These are phyloP conservation scores for Monodelphis domestica DNA, from an alignment of 2,797 vertebrate species.

Conservation along the genomic window DNA sequence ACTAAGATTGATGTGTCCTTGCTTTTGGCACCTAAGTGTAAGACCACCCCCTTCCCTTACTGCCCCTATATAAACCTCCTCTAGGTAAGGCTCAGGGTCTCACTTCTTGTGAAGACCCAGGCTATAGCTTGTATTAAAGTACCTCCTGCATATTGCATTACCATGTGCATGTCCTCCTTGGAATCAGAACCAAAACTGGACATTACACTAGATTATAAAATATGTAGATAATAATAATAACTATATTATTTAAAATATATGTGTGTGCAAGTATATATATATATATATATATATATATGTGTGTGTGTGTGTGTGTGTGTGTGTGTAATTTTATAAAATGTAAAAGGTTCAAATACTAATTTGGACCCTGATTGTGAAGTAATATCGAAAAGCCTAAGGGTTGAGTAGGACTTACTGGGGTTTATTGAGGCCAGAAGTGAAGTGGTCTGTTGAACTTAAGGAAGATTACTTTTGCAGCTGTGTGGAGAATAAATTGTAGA, in stretches of 20 bases:
- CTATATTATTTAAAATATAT: neutral
- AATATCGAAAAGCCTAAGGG: neutral
- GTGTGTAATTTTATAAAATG: too few species aligned
- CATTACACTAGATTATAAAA: neutral
- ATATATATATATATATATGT: neutral
- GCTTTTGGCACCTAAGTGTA: too few species aligned
- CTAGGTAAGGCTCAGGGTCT: too few species aligned
- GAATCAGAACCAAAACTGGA: too few species aligned
- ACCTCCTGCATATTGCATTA: too few species aligned
- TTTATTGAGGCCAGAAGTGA: neutral
- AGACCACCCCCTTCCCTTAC: too few species aligned
- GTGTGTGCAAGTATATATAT: neutral
- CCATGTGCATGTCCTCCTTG: too few species aligned
- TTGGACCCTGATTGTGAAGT: neutral
- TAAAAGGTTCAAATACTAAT: neutral
- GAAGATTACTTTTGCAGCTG: neutral
- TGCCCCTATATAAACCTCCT: too few species aligned
- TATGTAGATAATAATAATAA: neutral
- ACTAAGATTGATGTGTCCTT: too few species aligned
- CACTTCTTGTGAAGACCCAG: too few species aligned
- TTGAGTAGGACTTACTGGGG: neutral
- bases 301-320: neutral
- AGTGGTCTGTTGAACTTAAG: neutral
- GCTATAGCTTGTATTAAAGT: too few species aligned
- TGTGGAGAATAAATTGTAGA: neutral